phyloP scores from a whole-genome alignment of 2,888 invertebrate genomes.

The Acleris literana region DNA sequence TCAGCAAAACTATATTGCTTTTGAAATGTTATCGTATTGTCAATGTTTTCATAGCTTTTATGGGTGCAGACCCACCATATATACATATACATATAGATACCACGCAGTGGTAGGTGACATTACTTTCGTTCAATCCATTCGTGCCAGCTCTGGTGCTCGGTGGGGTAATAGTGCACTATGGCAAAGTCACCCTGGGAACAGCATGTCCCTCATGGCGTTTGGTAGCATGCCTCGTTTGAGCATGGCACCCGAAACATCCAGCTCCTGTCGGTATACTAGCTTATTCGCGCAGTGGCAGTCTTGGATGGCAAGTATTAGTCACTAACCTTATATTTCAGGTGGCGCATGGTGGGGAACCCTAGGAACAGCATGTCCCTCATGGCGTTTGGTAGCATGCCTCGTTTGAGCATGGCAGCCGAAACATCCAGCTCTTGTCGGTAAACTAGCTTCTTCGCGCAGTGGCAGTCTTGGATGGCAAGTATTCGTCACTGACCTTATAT shows the following conservation, averaged over 20 bases:
- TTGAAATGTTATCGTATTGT: too few relatives aligned
- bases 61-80: too few relatives aligned
- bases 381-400: conserved; percentile 88
- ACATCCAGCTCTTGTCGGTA: conserved; percentile 84
- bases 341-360: conserved; percentile 96
- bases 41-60: too few relatives aligned
- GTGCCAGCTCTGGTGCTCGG: conserved; percentile 94
- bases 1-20: too few relatives aligned
- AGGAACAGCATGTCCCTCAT: conserved; percentile 89
- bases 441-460: conserved; percentile 79
- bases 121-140: too few relatives aligned
- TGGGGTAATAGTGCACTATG: too few relatives aligned
- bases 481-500: conserved; percentile 65
- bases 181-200: conserved; percentile 94
- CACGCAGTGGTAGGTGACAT: too few relatives aligned
- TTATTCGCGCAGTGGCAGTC: conserved; percentile 82
- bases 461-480: conserved; percentile 86
- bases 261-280: conserved; percentile 80
- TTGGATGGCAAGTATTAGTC: conserved; percentile 85
- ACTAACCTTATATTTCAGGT: conserved; percentile 83
- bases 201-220: conserved; percentile 86
- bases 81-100: too few relatives aligned
- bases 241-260: conserved; percentile 81
- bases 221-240: conserved; percentile 88
- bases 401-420: conserved; percentile 81